Conservation (phyloP, 2,113 vertebrate species). For the Nesospiza acunhae region DNA sequence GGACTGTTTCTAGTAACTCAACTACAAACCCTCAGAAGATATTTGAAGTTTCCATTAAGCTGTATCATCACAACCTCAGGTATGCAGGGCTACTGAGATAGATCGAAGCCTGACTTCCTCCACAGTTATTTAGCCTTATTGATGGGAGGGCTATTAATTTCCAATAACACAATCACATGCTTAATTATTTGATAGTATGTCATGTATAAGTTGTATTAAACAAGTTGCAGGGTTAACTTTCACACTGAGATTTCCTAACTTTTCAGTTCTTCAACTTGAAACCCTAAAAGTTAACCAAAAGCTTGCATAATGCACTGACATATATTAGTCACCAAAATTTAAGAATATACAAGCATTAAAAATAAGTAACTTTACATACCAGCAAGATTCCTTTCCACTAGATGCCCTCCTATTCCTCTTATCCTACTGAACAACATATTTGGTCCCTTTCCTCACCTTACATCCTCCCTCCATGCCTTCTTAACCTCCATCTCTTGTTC, state of each 20-base stretch:
- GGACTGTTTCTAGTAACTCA: background rate
- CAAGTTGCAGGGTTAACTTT: background rate
- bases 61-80: background rate
- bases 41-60: background rate
- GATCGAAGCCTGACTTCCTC: background rate
- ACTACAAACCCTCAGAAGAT: background rate
- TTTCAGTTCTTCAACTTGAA: background rate
- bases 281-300: background rate
- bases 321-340: background rate
- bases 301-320: background rate
- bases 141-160: background rate
- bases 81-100: background rate
- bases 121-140: background rate
- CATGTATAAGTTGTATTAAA: background rate
- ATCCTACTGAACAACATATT: accelerated
- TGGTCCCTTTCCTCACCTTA: background rate
- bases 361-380: background rate
- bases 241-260: background rate
- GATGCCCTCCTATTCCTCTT: background rate
- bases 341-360: background rate
- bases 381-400: background rate
- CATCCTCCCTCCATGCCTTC: background rate
- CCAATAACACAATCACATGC: background rate
- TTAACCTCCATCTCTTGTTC: background rate
- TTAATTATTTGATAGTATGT: background rate